Evolutionary conservation across 2,888 invertebrate species (phyloP).

Genomic region (Drosophila ezoana): DNA sequence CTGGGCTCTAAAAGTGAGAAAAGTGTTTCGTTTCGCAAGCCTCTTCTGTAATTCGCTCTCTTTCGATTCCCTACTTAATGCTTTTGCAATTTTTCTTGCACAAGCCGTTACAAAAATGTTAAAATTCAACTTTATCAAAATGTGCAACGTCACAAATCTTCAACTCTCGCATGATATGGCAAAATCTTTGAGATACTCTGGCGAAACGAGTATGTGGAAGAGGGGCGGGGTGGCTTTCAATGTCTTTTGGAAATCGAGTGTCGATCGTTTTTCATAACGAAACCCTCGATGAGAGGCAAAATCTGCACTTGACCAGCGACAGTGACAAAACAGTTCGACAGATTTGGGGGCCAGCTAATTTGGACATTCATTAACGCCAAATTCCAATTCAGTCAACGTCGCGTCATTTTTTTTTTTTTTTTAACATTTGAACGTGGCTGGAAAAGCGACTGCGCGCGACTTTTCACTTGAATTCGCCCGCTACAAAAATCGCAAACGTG

Average conservation of each 20-base stretch:
- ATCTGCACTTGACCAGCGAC: constrained; percentile 54
- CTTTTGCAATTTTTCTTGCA: constrained; percentile 42
- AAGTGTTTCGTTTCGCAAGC: constrained; percentile 11
- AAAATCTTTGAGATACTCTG: constrained; percentile 9
- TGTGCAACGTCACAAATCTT: constrained; percentile 46
- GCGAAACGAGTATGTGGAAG: no score
- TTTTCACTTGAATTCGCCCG: constrained; percentile 70
- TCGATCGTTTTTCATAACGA: constrained; percentile 51
- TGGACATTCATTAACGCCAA: constrained; percentile 57
- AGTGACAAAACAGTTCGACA: constrained; percentile 40
- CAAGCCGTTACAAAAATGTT: constrained; percentile 31
- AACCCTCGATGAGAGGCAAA: constrained; percentile 50
- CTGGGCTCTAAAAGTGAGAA: not conserved
- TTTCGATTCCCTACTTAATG: constrained; percentile 1
- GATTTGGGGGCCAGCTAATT: constrained; percentile 42
- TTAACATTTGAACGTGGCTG: constrained; percentile 32
- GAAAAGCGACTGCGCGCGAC: constrained; percentile 56
- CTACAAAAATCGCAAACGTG: constrained; percentile 62
- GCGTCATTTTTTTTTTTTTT: constrained; percentile 7
- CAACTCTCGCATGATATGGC: constrained; percentile 42
- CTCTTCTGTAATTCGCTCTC: not conserved
- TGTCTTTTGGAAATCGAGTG: constrained; percentile 52
- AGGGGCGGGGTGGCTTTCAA: constrained; percentile 30
- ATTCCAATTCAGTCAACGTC: constrained; percentile 52
- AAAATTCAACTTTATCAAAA: constrained; percentile 24